phyloP scores from a whole-genome alignment of 2,888 invertebrate genomes.

The Erebia aethiops region DNA sequence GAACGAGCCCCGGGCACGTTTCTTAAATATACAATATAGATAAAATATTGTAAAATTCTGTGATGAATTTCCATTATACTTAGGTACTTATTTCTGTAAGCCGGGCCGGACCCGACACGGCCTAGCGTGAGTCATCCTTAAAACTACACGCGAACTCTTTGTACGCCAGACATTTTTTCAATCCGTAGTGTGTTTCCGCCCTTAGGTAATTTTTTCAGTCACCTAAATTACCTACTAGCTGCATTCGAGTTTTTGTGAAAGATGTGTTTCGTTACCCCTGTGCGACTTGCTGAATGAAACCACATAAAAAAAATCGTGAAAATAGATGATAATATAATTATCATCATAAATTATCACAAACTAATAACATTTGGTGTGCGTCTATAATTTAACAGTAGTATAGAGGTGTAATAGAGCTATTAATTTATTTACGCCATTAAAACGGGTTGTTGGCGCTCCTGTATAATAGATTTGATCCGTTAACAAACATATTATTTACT shows the following conservation, averaged over 20 bases:
- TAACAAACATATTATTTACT: slow-evolving; percentile 37
- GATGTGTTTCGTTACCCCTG: no score
- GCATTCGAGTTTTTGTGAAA: no score
- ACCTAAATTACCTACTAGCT: no score
- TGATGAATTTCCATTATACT: neutral
- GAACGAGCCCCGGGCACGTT: neutral
- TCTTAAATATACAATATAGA: neutral
- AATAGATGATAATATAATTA: neutral
- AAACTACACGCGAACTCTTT: no score
- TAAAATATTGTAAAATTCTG: neutral
- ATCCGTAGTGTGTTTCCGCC: no score
- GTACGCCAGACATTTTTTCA: no score
- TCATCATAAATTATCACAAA: neutral
- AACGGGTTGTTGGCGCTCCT: slow-evolving; percentile 30
- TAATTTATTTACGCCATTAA: slow-evolving; percentile 38
- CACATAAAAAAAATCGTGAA: no score
- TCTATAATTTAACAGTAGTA: neutral
- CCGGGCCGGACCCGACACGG: no score
- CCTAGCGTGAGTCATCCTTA: no score
- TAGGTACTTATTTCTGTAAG: no score
- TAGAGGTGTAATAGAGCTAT: slow-evolving; percentile 29
- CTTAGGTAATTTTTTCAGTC: no score
- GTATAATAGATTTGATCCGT: slow-evolving; percentile 38
- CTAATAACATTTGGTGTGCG: neutral
- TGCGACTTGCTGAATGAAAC: no score